A percentile compares a stretch with the other conserved stretches of the same genome.
Evolutionary conservation across 37 sponge, comb jelly and placozoan genomes (phyloP).

Genomic region (Eunapius fragilis): DNA sequence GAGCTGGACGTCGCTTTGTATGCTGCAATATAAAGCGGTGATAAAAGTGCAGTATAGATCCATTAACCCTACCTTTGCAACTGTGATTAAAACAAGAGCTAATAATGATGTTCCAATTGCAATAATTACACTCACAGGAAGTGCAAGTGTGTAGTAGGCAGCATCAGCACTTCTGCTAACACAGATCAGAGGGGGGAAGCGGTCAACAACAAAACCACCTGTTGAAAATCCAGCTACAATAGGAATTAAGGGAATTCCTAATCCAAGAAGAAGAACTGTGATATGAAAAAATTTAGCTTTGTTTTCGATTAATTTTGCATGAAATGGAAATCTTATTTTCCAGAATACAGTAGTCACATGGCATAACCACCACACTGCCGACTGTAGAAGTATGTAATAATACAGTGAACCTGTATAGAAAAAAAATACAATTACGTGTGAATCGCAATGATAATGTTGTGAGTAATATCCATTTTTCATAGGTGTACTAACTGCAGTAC

Average conservation of each 20-base stretch:
- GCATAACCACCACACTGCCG: slow-evolving; percentile 27
- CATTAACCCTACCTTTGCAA: slow-evolving; percentile 14
- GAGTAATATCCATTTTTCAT: too few species aligned
- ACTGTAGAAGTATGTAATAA: slow-evolving; percentile 25
- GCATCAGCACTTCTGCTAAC: not conserved
- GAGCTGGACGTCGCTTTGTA: not conserved
- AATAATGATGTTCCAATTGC: slow-evolving; percentile 30
- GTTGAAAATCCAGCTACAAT: not conserved
- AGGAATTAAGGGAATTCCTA: slow-evolving; percentile 20
- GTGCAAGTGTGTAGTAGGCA: not conserved
- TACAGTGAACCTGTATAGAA: slow-evolving; percentile 7
- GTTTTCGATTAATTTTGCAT: not conserved
- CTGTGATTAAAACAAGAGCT: slow-evolving; percentile 15
- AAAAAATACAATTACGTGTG: not conserved
- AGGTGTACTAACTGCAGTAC: too few species aligned
- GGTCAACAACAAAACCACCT: not conserved
- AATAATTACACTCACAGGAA: slow-evolving; percentile 30
- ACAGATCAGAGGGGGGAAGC: slow-evolving; percentile 33
- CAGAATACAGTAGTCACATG: slow-evolving; percentile 26
- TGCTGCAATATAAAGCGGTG: not conserved
- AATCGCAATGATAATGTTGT: too few species aligned
- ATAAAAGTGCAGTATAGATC: not conserved
- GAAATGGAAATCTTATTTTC: slow-evolving; percentile 15
- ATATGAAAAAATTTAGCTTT: slow-evolving; percentile 9
- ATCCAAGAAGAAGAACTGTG: not conserved